These are phyloP conservation scores for Saiga tatarica DNA, from an alignment of 2,113 vertebrate genomes.

Conservation along the genomic window DNA sequence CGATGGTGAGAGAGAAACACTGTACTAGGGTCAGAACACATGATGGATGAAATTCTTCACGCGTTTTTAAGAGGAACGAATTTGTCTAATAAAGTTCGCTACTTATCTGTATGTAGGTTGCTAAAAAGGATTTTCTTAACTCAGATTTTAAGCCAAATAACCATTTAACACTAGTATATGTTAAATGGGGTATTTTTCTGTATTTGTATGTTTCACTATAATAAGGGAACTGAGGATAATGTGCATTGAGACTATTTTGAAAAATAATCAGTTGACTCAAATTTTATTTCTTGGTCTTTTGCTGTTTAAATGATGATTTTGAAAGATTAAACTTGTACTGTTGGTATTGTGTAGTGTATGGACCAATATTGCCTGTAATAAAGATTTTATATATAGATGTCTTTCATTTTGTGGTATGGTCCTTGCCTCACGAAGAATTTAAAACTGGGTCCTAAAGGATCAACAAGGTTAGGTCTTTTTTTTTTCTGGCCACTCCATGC, in stretches of 20 bases:
- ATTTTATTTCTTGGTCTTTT: slow-evolving; percentile 86
- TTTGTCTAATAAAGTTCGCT: slow-evolving; percentile 86
- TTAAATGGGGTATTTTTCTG: slow-evolving; percentile 89
- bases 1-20: slow-evolving; percentile 65
- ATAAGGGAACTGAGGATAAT: slow-evolving; percentile 81
- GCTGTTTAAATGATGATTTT: slow-evolving; percentile 85
- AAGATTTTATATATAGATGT: slow-evolving; percentile 83
- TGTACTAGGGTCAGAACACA: slow-evolving; percentile 71
- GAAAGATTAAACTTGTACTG: slow-evolving; percentile 84
- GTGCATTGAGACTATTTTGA: slow-evolving; percentile 81
- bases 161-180: slow-evolving; percentile 86
- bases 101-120: slow-evolving; percentile 88
- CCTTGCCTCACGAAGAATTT: slow-evolving; percentile 24
- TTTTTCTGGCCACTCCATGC: background rate
- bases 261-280: slow-evolving; percentile 82
- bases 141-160: slow-evolving; percentile 87
- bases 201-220: slow-evolving; percentile 87
- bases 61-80: slow-evolving; percentile 82
- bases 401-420: slow-evolving; percentile 47
- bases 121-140: slow-evolving; percentile 87
- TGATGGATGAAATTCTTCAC: slow-evolving; percentile 81
- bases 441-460: background rate
- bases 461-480: background rate
- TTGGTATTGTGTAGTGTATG: slow-evolving; percentile 86
- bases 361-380: slow-evolving; percentile 88